Evolutionary conservation across 2,113 vertebrate species (phyloP).

Genomic region (Orycteropus afer): DNA sequence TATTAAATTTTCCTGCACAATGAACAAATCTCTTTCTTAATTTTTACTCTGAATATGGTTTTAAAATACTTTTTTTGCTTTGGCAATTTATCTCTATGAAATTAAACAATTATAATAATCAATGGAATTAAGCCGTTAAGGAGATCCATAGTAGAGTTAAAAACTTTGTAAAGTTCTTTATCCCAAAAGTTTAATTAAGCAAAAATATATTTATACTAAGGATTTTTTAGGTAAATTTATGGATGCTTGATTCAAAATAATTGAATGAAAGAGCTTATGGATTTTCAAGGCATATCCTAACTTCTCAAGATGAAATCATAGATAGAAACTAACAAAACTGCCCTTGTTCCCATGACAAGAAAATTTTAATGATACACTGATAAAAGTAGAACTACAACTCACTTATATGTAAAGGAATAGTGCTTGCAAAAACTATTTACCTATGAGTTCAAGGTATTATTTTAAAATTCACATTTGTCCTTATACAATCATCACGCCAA

Average conservation of each 20-base stretch:
- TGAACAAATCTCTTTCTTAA: not conserved
- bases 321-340: not conserved
- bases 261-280: not conserved
- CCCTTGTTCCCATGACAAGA: not conserved
- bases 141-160: not conserved
- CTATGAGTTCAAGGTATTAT: not conserved
- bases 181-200: not conserved
- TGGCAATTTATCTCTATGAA: not conserved
- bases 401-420: not conserved
- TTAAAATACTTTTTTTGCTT: not conserved
- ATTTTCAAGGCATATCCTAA: not conserved
- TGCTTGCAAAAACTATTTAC: not conserved
- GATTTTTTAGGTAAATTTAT: not conserved
- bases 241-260: not conserved
- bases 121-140: not conserved
- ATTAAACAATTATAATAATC: not conserved
- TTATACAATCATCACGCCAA: slow-evolving; percentile 1
- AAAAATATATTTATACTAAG: not conserved
- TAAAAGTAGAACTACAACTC: not conserved
- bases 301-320: slow-evolving; percentile 7
- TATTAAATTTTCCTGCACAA: not conserved
- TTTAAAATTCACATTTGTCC: not conserved
- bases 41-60: not conserved
- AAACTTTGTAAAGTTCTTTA: not conserved
- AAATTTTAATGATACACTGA: not conserved